A percentile compares a stretch with the other conserved stretches of the same genome.
phyloP scores from a whole-genome alignment of 2,797 vertebrate species.

The Caiman crocodilus region DNA sequence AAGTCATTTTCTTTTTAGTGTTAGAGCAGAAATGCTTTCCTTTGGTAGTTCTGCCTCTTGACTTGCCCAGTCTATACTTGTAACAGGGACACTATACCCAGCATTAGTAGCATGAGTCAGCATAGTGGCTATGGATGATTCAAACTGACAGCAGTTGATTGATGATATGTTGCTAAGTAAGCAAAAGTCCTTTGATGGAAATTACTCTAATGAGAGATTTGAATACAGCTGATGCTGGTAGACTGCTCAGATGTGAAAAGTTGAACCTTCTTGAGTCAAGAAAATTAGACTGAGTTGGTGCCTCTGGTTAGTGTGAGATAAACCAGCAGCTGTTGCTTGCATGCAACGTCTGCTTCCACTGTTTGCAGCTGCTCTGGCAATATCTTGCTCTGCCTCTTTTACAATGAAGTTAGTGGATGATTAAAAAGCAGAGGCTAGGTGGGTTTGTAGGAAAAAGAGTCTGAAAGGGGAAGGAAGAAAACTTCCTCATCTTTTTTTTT shows the following conservation, averaged over 20 bases:
- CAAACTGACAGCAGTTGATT: conserved; percentile 13
- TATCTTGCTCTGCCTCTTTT: background rate
- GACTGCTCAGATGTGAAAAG: conserved; percentile 3
- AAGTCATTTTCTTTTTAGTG: background rate
- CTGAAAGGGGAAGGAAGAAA: background rate
- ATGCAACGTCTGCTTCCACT: background rate
- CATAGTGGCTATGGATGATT: background rate
- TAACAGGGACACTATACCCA: background rate
- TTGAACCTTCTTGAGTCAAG: background rate
- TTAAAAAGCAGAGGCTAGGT: background rate
- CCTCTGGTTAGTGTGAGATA: background rate
- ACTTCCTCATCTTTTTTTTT: background rate
- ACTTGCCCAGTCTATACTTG: rapidly evolving
- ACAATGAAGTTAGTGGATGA: background rate
- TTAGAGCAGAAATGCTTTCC: background rate
- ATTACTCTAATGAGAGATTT: conserved; percentile 44
- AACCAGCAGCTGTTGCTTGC: background rate
- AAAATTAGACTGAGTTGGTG: background rate
- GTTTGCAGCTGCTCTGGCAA: background rate
- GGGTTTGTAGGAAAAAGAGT: rapidly evolving
- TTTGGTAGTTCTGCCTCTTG: background rate
- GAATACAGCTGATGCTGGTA: background rate
- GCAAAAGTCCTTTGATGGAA: background rate
- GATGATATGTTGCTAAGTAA: conserved; percentile 8
- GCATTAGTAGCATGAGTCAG: conserved; percentile 8